phyloP scores from a whole-genome alignment of 2,113 vertebrate genomes.

The Drymodes brunneopygia region DNA sequence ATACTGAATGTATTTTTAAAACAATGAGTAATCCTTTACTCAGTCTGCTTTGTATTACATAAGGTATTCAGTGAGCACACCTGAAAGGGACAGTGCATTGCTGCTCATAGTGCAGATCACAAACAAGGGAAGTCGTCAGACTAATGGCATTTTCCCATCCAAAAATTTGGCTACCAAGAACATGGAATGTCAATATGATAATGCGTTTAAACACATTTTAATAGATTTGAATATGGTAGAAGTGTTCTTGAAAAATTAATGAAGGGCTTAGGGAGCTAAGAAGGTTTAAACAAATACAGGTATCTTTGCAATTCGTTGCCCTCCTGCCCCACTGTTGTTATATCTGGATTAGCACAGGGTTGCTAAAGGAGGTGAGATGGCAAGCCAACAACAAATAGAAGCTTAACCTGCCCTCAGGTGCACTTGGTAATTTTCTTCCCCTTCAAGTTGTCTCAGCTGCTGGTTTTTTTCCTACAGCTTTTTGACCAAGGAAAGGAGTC shows the following conservation, averaged over 20 bases:
- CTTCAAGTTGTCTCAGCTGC: not conserved
- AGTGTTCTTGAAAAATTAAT: not conserved
- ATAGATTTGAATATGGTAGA: not conserved
- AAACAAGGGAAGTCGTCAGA: not conserved
- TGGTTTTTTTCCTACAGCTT: not conserved
- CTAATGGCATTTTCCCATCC: not conserved
- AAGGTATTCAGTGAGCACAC: not conserved
- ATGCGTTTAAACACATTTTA: not conserved
- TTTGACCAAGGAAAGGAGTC: not conserved
- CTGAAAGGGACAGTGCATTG: not conserved
- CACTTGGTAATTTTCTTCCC: not conserved
- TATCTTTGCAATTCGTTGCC: not conserved
- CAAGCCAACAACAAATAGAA: not conserved
- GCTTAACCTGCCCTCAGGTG: not conserved
- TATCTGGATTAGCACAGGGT: not conserved
- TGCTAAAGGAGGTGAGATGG: not conserved
- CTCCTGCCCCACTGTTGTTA: not conserved
- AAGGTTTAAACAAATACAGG: not conserved
- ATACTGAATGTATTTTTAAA: slow-evolving; percentile 21
- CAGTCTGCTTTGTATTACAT: not conserved
- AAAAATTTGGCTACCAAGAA: not conserved
- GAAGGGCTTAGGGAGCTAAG: not conserved
- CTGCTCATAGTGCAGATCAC: not conserved
- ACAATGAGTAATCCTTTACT: not conserved
- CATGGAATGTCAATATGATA: not conserved